A percentile compares a stretch with the other conserved stretches of the same genome.
Conservation (phyloP, 2,113 vertebrate genomes). For the Amblyopsis rosae region DNA sequence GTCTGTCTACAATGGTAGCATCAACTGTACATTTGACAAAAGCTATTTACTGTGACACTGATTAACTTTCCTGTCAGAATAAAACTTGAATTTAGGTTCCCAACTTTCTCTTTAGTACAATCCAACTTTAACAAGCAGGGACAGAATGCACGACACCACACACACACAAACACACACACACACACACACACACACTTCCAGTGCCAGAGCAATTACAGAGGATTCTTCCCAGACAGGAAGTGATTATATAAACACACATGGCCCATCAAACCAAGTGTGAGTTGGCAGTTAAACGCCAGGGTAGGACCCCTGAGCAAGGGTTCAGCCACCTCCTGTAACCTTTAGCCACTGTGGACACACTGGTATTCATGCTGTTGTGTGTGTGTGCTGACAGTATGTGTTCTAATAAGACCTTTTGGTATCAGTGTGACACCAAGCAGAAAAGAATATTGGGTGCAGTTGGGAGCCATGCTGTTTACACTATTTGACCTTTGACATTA, state of each 20-base stretch:
- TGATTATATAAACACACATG: background rate
- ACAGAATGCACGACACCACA: no score
- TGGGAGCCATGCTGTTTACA: constrained; percentile 57
- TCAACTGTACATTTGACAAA: no score
- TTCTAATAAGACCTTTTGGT: constrained; percentile 52
- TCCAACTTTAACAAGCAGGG: no score
- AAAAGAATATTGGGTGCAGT: constrained; percentile 34
- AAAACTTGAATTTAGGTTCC: no score
- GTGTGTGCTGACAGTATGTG: background rate
- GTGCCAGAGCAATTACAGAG: no score
- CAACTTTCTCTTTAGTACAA: no score
- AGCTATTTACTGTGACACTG: no score
- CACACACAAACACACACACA: no score
- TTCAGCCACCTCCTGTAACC: background rate
- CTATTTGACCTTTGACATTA: constrained; percentile 59
- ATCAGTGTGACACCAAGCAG: constrained; percentile 27
- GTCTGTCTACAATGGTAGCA: no score
- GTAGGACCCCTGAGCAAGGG: background rate
- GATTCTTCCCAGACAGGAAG: no score
- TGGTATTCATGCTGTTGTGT: background rate
- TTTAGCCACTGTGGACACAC: constrained; percentile 6
- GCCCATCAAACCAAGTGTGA: background rate
- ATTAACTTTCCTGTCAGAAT: no score
- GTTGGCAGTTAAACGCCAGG: background rate
- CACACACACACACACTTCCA: no score